Evolutionary conservation across 2,797 vertebrate genomes (phyloP).

Genomic region (Moxostoma hubbsi): DNA sequence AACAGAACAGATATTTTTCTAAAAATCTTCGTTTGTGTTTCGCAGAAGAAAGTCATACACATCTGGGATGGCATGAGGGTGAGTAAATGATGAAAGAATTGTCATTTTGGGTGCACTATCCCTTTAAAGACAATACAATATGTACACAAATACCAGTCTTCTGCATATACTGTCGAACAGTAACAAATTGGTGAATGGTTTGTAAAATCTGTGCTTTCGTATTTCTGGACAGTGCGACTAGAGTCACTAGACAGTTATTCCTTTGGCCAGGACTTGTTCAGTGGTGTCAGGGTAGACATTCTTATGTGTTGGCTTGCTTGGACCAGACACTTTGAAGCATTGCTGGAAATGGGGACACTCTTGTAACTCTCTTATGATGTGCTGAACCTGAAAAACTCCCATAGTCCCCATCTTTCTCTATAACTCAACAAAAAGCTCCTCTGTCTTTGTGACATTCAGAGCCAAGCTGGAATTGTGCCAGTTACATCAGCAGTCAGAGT

Average conservation of each 20-base stretch:
- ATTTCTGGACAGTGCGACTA: not conserved
- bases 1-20: too few species aligned
- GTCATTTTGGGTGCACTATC: too few species aligned
- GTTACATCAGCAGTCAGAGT: not conserved
- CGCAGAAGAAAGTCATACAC: too few species aligned
- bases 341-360: not conserved
- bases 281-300: slow-evolving; percentile 8
- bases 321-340: slow-evolving; percentile 16
- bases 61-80: too few species aligned
- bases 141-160: too few species aligned
- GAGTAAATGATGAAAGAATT: too few species aligned
- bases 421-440: not conserved
- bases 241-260: too few species aligned
- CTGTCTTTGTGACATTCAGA: not conserved
- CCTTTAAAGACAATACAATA: too few species aligned
- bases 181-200: too few species aligned
- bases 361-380: slow-evolving; percentile 1
- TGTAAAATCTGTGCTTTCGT: not conserved
- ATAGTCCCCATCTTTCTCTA: not conserved
- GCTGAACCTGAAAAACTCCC: not conserved
- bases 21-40: too few species aligned
- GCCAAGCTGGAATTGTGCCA: not conserved
- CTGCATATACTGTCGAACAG: too few species aligned
- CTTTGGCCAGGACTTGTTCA: not conserved
- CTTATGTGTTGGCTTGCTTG: slow-evolving; percentile 2